Conservation (phyloP, 2,797 vertebrate genomes). For the Leucoraja ocellata region DNA sequence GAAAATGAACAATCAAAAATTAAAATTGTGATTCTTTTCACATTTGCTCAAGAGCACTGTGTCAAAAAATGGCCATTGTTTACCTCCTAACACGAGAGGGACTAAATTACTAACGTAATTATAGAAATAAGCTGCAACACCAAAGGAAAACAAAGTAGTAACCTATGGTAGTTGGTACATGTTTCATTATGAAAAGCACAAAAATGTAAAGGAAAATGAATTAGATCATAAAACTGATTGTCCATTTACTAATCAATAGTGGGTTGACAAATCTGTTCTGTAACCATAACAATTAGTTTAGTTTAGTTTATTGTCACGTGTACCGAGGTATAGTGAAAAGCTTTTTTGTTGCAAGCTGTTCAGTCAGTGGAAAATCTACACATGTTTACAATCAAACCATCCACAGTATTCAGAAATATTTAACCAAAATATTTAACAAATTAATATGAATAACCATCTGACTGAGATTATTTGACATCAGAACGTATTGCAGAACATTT, state of each 20-base stretch:
- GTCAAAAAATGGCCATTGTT: background rate
- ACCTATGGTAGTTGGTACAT: background rate
- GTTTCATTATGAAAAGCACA: background rate
- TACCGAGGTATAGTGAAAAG: too few species aligned
- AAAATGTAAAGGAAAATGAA: background rate
- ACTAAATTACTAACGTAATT: background rate
- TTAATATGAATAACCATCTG: background rate
- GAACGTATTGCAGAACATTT: background rate
- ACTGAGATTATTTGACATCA: background rate
- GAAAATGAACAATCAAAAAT: slow-evolving; percentile 6
- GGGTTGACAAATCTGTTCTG: too few species aligned
- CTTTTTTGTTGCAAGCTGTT: too few species aligned
- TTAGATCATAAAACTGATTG: background rate
- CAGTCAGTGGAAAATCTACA: too few species aligned
- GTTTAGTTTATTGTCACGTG: too few species aligned
- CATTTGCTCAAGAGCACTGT: background rate
- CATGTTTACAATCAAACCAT: too few species aligned
- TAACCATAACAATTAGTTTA: background rate
- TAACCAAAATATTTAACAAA: background rate
- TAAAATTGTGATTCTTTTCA: background rate
- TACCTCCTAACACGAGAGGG: background rate
- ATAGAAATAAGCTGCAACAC: background rate
- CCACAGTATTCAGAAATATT: too few species aligned
- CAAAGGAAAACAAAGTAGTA: background rate
- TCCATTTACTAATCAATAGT: background rate